Conservation (phyloP, 2,797 vertebrate genomes). For the Centroberyx gerrardi region DNA sequence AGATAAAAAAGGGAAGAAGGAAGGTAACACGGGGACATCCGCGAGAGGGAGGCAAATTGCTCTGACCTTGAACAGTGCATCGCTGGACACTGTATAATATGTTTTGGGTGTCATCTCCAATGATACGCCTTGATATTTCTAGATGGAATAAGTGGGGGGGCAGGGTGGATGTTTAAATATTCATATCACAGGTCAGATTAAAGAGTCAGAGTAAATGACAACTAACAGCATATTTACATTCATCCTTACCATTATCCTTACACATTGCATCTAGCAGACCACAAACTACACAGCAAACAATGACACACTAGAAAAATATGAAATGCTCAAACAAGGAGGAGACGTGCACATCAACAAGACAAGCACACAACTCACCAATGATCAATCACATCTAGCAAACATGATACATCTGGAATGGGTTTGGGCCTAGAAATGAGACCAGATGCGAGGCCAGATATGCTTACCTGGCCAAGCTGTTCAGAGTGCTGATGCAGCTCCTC, state of each 20-base stretch:
- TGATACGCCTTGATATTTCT: slow-evolving; percentile 90
- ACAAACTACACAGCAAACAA: slow-evolving; percentile 66
- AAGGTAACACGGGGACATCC: slow-evolving; percentile 74
- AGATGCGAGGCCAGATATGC: slow-evolving; percentile 39
- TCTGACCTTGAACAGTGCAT: slow-evolving; percentile 91
- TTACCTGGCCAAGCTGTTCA: slow-evolving; percentile 97
- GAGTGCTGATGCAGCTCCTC: slow-evolving; percentile 98
- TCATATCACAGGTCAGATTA: slow-evolving; percentile 77
- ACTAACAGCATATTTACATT: slow-evolving; percentile 73
- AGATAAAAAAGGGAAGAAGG: slow-evolving; percentile 44
- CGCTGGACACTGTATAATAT: slow-evolving; percentile 90
- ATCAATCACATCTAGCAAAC: slow-evolving; percentile 42
- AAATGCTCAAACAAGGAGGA: slow-evolving; percentile 71
- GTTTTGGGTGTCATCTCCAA: slow-evolving; percentile 91
- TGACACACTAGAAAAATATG: slow-evolving; percentile 59
- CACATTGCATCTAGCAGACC: slow-evolving; percentile 67
- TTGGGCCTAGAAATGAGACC: slow-evolving; percentile 6
- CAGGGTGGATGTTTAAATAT: slow-evolving; percentile 82
- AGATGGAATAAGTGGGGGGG: slow-evolving; percentile 88
- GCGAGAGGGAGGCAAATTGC: slow-evolving; percentile 83
- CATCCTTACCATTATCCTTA: slow-evolving; percentile 43
- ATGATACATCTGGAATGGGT: slow-evolving; percentile 18
- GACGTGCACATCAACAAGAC: slow-evolving; percentile 67
- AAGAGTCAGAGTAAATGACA: slow-evolving; percentile 76
- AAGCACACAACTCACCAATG: slow-evolving; percentile 38